Base-by-base conservation (phyloP, 2,113 vertebrate species). In the Pipra filicauda region DNA sequence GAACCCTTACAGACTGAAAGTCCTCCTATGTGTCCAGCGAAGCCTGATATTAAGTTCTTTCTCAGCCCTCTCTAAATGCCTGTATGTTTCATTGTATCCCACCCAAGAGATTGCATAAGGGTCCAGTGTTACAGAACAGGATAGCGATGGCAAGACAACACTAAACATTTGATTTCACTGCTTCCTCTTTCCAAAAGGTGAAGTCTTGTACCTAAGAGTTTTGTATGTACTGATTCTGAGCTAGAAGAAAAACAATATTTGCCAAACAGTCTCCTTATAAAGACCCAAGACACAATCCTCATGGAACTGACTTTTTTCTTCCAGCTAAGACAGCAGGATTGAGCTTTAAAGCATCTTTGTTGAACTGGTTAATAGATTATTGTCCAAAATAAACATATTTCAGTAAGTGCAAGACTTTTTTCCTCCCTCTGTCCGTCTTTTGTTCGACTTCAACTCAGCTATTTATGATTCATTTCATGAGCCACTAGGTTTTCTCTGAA, bases 391-490 rank as follows among this genome's bases (percentile, higher is more conserved):
- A 97, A 97, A 97, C 91, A 93, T 96, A 96, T 96, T 97, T 96
- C 92, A 92, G 76, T 97, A 94, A 95, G 69, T 85, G 83, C 81
- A 95, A 95, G 92, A 58, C 88, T 85, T 92, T 91, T 55, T 71
- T 35, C 78, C 94, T 93, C 62, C 54, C 59, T 86, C 78, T 96
- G 91, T 89, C 91, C 33, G 39, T 83, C 51, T 82, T 97, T 96
- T 94, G 85, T 86, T 91, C 85, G 46, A 59, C 93, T 97, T 96
- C 86, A 93, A 70, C 93, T 93, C 93, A 96, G 54, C 96, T 98
- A 96, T 98, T 98, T 98, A 97, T 97, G 97, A 97, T 97, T 97
- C 94, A 94, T 97, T 97, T 96, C 95, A 95, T 96, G 96, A 97
- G 95, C 96, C 93, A 90, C 80, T 96, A 92, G 91, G 88, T 95